These are phyloP conservation scores for Apodemia hepburni DNA, from an alignment of 2,888 invertebrate species.

Conservation along the genomic window DNA sequence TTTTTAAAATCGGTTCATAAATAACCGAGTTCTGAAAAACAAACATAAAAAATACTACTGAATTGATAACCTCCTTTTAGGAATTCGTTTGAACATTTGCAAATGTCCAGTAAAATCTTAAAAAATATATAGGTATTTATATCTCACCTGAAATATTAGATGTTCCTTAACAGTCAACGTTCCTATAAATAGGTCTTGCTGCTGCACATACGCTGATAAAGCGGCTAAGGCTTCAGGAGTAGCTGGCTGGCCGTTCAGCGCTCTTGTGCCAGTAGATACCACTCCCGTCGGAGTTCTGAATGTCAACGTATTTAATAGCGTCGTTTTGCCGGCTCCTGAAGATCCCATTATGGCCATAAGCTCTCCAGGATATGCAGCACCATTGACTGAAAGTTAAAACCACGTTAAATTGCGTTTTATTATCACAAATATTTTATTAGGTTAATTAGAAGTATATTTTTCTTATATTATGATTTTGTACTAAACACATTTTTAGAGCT, in stretches of 20 bases:
- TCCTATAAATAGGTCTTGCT: slow-evolving; percentile 95
- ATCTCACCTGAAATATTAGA: slow-evolving; percentile 89
- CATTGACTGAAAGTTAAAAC: slow-evolving; percentile 80
- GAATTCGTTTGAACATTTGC: no score
- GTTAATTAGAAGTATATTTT: no score
- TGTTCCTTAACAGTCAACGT: slow-evolving; percentile 94
- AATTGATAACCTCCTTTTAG: no score
- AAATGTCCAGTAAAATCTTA: no score
- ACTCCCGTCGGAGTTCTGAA: slow-evolving; percentile 87
- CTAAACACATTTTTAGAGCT: no score
- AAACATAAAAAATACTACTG: no score
- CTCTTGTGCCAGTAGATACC: slow-evolving; percentile 79
- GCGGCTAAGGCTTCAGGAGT: slow-evolving; percentile 86
- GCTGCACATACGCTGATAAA: slow-evolving; percentile 95
- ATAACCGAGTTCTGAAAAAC: no score
- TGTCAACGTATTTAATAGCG: slow-evolving; percentile 93
- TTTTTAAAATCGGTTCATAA: no score
- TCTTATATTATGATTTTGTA: no score
- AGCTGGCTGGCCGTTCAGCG: slow-evolving; percentile 89
- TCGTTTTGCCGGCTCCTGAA: slow-evolving; percentile 97
- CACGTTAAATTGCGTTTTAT: neutral
- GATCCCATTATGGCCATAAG: slow-evolving; percentile 93
- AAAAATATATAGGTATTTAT: neutral
- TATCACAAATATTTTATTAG: no score
- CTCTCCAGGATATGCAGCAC: slow-evolving; percentile 92